Conservation (phyloP, 2,888 invertebrate species). For the Tolmerus cingulatus region DNA sequence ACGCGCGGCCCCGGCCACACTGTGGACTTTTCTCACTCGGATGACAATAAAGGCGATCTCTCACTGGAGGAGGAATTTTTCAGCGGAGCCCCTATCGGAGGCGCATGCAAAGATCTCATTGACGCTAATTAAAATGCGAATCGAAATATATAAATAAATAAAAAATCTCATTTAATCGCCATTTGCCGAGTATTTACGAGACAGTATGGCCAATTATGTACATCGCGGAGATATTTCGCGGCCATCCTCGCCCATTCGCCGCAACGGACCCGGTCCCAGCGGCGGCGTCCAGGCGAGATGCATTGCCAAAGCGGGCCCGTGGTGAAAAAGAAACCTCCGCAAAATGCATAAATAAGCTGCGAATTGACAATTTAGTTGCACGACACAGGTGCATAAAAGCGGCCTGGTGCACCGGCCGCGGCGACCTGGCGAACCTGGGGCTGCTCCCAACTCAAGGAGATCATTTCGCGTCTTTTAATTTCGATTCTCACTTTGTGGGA, state of each 20-base stretch:
- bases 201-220: constrained; percentile 44
- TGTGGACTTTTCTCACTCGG: not conserved
- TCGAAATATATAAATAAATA: constrained; percentile 46
- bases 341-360: constrained; percentile 41
- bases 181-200: constrained; percentile 41
- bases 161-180: constrained; percentile 43
- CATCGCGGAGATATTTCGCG: constrained; percentile 20
- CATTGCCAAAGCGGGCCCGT: constrained; percentile 10
- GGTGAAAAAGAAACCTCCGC: constrained; percentile 14
- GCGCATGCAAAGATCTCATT: constrained; percentile 38
- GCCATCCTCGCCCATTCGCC: constrained; percentile 22
- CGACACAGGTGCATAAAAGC: constrained; percentile 43
- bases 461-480: constrained; percentile 36
- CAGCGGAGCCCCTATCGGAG: not conserved
- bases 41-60: constrained; percentile 19
- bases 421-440: not conserved
- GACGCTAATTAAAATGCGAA: constrained; percentile 48
- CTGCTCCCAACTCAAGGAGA: not conserved
- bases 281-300: not conserved
- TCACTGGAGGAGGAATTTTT: constrained; percentile 4
- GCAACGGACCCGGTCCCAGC: not conserved
- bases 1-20: not conserved
- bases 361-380: constrained; percentile 40
- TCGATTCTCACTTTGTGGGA: constrained; percentile 39
- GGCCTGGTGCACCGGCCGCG: not conserved